Evolutionary conservation across 2,113 vertebrate genomes (phyloP).

Genomic region (Calidris pugnax): DNA sequence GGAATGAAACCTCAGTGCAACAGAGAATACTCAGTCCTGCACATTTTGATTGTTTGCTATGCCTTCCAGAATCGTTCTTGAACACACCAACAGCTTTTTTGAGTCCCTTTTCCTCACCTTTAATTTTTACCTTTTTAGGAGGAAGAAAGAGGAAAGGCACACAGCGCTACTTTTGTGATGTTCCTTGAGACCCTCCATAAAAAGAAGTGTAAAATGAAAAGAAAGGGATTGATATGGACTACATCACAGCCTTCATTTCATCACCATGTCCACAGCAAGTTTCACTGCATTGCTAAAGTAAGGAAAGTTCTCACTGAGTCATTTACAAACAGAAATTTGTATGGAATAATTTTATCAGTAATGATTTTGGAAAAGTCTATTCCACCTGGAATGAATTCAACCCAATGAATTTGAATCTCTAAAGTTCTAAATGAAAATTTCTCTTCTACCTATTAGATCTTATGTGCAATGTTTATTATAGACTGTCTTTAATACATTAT

Average conservation of each 20-base stretch:
- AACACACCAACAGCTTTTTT: background rate
- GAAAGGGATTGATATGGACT: background rate
- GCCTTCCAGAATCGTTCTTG: background rate
- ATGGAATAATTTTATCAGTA: background rate
- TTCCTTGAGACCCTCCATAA: rapidly evolving
- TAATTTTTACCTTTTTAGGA: background rate
- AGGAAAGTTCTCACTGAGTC: background rate
- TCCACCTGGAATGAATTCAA: background rate
- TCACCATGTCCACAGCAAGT: background rate
- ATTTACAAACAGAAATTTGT: background rate
- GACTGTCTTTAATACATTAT: background rate
- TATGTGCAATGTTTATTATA: background rate
- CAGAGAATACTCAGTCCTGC: background rate
- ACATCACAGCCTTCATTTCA: background rate
- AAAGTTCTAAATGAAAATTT: background rate
- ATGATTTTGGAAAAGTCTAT: background rate
- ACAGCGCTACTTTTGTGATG: background rate
- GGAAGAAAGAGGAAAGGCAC: background rate
- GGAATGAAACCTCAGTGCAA: background rate
- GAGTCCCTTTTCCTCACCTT: background rate
- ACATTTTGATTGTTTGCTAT: background rate
- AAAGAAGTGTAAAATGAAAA: background rate
- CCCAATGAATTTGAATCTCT: background rate
- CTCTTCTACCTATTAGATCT: background rate
- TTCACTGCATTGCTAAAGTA: background rate